Conservation (phyloP, 2,113 vertebrate genomes). For the Tichodroma muraria region DNA sequence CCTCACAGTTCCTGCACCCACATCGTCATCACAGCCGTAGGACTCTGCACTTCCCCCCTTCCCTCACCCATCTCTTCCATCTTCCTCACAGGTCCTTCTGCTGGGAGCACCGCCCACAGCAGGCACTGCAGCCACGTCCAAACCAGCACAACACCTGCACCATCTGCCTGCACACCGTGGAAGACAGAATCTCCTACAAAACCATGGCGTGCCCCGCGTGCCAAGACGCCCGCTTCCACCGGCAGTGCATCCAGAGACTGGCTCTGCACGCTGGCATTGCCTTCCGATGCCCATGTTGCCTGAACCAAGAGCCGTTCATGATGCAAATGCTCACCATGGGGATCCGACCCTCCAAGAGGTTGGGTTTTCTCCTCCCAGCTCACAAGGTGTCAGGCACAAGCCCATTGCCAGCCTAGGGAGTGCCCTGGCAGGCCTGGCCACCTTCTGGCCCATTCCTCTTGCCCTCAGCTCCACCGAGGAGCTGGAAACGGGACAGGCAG, state of each 20-base stretch:
- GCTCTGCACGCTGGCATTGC: neutral
- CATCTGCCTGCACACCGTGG: neutral
- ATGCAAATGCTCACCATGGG: too few species aligned
- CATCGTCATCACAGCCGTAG: fast-evolving
- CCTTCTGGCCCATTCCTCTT: neutral
- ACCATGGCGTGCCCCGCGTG: neutral
- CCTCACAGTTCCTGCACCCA: neutral
- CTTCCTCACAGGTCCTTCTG: neutral
- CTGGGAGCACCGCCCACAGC: neutral
- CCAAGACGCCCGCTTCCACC: neutral
- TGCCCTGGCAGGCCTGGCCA: fast-evolving
- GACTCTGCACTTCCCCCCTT: too few species aligned
- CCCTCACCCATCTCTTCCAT: neutral
- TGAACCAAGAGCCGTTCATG: neutral
- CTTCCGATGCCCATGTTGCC: neutral
- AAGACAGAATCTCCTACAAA: neutral
- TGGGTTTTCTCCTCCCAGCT: neutral
- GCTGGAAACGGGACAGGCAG: fast-evolving
- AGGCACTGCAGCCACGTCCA: neutral
- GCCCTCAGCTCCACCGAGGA: neutral
- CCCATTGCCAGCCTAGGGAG: too few species aligned
- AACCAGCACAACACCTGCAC: neutral
- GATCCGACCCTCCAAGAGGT: neutral
- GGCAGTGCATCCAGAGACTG: neutral
- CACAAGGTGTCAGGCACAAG: fast-evolving